phyloP scores from a whole-genome alignment of 2,888 invertebrate genomes.

The Odontocerum albicorne region DNA sequence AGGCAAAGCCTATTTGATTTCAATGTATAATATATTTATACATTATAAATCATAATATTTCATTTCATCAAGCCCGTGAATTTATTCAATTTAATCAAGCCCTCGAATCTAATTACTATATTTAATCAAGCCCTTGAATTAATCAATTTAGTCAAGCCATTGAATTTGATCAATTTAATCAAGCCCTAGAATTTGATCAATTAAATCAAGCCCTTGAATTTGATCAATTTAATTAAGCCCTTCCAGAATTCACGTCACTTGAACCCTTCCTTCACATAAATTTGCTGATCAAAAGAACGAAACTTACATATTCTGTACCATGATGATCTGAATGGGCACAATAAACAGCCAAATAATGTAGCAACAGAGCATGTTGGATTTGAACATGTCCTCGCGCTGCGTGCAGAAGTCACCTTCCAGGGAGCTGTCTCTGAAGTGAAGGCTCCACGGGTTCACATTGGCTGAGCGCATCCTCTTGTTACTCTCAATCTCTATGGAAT shows the following conservation, averaged over 20 bases:
- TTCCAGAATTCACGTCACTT: too few relatives aligned
- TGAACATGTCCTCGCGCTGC: constrained; percentile 89
- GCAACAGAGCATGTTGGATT: constrained; percentile 92
- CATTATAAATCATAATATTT: too few relatives aligned
- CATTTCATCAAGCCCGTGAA: too few relatives aligned
- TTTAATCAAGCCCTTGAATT: too few relatives aligned
- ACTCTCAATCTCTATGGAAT: constrained; percentile 85
- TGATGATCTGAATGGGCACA: constrained; percentile 73
- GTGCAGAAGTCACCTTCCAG: constrained; percentile 86
- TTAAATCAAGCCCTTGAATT: too few relatives aligned
- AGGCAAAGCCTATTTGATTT: too few relatives aligned
- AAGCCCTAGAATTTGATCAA: neutral
- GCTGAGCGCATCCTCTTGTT: constrained; percentile 86
- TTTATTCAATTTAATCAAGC: too few relatives aligned
- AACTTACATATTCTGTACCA: constrained; percentile 70
- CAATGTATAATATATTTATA: too few relatives aligned
- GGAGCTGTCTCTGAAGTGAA: constrained; percentile 80
- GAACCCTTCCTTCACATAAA: neutral
- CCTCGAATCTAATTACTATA: too few relatives aligned
- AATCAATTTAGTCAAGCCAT: too few relatives aligned
- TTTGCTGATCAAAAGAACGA: neutral
- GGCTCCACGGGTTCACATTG: constrained; percentile 84
- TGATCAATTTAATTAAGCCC: too few relatives aligned
- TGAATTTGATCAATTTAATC: too few relatives aligned
- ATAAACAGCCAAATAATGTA: constrained; percentile 90